Evolutionary conservation across 1,140 invertebrate species (phyloP).

Genomic region (Diploscapter pachys): DNA sequence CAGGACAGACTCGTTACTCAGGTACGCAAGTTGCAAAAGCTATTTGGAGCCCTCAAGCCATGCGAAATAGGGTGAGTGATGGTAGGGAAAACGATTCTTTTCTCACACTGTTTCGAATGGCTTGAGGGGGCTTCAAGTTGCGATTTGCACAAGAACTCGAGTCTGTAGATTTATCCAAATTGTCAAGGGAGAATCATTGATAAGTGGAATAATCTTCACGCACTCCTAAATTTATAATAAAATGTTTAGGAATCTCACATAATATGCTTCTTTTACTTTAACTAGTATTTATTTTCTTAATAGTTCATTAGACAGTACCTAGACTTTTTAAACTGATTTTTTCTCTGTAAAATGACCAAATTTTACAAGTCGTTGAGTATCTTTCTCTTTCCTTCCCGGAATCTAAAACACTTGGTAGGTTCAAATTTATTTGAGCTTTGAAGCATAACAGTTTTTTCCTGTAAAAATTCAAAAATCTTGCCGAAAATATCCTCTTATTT

Average conservation of each 20-base stretch:
- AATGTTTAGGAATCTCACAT: too few relatives aligned
- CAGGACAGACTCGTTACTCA: slow-evolving; percentile 27
- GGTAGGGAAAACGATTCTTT: background rate
- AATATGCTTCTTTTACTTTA: too few relatives aligned
- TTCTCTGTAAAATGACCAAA: background rate
- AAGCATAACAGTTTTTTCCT: background rate
- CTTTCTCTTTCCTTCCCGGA: too few relatives aligned
- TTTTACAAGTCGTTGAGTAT: background rate
- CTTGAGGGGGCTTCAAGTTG: background rate
- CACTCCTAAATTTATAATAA: too few relatives aligned
- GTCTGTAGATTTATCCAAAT: background rate
- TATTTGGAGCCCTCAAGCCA: background rate
- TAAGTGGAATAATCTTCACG: too few relatives aligned
- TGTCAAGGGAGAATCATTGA: background rate
- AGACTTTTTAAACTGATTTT: background rate
- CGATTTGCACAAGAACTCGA: background rate
- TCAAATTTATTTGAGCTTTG: background rate
- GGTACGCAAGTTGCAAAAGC: slow-evolving; percentile 2
- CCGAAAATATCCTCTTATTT: background rate
- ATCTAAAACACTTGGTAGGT: background rate
- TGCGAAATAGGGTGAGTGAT: background rate
- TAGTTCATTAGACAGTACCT: background rate
- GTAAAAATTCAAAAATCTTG: slow-evolving; percentile 8
- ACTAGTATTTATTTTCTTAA: too few relatives aligned
- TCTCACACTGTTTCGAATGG: background rate